Percentiles rank a stretch among this genome's conserved stretches.
These are phyloP conservation scores for Polydrusus tereticollis DNA, from an alignment of 2,888 invertebrate genomes.

Conservation along the genomic window DNA sequence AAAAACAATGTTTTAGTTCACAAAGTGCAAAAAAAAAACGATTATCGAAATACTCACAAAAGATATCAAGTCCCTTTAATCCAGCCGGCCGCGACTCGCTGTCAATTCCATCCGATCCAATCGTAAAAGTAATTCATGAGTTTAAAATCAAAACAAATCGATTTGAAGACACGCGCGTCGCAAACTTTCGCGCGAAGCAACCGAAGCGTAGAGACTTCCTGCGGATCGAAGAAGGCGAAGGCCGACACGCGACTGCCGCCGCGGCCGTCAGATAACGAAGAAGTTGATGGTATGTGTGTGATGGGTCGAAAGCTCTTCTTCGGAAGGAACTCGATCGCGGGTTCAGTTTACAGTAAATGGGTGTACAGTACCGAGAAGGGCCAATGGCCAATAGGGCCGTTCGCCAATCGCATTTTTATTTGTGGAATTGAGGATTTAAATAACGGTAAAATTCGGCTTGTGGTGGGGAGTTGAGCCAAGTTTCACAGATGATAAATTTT, in stretches of 20 bases:
- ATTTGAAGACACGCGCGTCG: constrained; percentile 11
- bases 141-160: neutral
- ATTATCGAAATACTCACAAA: constrained; percentile 4
- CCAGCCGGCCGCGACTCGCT: neutral
- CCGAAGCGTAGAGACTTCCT: constrained; percentile 36
- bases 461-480: neutral
- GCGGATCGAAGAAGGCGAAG: constrained; percentile 45
- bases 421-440: neutral
- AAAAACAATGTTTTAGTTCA: no score
- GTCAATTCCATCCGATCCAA: neutral
- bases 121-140: constrained; percentile 3
- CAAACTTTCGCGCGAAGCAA: constrained; percentile 22
- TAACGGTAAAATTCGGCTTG: neutral
- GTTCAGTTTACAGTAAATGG: constrained; percentile 16
- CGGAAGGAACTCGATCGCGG: constrained; percentile 18
- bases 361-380: constrained; percentile 2
- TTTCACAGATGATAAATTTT: neutral
- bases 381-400: constrained; percentile 7
- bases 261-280: constrained; percentile 39
- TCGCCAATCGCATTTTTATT: neutral
- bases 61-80: neutral
- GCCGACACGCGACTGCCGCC: constrained; percentile 46
- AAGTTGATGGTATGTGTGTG: constrained; percentile 16
- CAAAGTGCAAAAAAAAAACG: neutral
- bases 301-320: constrained; percentile 29